Percentiles rank a stretch among this genome's conserved stretches.
These are phyloP conservation scores for Monochamus saltuarius DNA, from an alignment of 1,140 invertebrate species.

Conservation along the genomic window DNA sequence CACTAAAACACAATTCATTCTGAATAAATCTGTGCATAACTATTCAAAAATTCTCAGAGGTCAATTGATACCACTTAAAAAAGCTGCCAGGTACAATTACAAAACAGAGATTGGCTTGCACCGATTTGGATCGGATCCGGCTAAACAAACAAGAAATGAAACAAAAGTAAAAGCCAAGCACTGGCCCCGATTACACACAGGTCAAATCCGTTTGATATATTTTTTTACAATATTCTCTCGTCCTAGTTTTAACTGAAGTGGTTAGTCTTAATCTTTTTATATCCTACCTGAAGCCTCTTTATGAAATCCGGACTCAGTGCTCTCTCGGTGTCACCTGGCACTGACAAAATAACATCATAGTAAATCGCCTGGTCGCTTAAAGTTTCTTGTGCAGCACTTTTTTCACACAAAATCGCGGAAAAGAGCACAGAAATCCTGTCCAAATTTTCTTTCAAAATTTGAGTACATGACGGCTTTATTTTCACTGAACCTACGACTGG, in stretches of 20 bases:
- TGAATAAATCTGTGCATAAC: slow-evolving; percentile 1
- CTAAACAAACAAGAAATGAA: slow-evolving; percentile 5
- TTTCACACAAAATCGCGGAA: slow-evolving; percentile 46
- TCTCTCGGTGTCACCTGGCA: slow-evolving; percentile 37
- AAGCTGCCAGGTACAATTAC: slow-evolving; percentile 10
- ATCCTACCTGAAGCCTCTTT: slow-evolving; percentile 48
- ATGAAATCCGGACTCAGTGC: slow-evolving; percentile 46
- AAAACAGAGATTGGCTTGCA: background rate
- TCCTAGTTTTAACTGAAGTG: slow-evolving; percentile 29
- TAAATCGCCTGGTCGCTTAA: slow-evolving; percentile 33
- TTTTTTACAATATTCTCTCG: slow-evolving; percentile 31
- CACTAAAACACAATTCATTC: slow-evolving; percentile 20
- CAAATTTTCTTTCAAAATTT: slow-evolving; percentile 46
- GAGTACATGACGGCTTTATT: slow-evolving; percentile 45
- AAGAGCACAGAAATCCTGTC: slow-evolving; percentile 48
- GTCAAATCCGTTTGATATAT: slow-evolving; percentile 39
- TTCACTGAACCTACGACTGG: slow-evolving; percentile 42
- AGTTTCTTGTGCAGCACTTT: slow-evolving; percentile 24
- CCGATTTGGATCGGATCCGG: slow-evolving; percentile 14
- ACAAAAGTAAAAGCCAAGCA: slow-evolving; percentile 38
- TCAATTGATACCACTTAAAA: slow-evolving; percentile 11
- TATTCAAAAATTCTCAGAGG: slow-evolving; percentile 9
- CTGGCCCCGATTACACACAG: slow-evolving; percentile 34
- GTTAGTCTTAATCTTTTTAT: slow-evolving; percentile 15
- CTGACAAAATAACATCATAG: slow-evolving; percentile 42